phyloP scores from a whole-genome alignment of 2,797 vertebrate species.

The Gymnothorax javanicus region DNA sequence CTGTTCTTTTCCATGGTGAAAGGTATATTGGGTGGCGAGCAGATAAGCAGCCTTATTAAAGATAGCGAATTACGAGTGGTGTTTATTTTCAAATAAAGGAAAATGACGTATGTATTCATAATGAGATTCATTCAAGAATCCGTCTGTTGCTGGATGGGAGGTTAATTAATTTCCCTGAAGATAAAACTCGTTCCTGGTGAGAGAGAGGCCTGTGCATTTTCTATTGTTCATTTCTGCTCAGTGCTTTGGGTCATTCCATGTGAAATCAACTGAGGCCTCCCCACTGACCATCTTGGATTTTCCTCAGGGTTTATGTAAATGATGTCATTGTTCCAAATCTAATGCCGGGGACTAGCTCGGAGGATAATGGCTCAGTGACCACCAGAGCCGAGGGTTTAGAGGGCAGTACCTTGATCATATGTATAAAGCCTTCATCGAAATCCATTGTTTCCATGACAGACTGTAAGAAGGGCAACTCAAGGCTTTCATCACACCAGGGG shows the following conservation, averaged over 20 bases:
- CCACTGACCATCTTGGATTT: too few species aligned
- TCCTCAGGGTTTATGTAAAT: too few species aligned
- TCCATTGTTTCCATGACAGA: slow-evolving; percentile 3
- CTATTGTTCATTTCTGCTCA: too few species aligned
- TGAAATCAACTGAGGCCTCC: too few species aligned
- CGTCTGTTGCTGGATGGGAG: neutral
- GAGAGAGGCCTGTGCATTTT: too few species aligned
- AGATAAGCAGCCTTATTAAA: neutral
- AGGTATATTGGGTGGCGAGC: neutral
- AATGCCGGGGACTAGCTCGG: neutral
- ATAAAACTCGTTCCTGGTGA: neutral
- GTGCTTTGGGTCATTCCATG: too few species aligned
- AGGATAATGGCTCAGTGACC: neutral
- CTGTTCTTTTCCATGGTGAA: neutral
- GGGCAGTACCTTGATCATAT: slow-evolving; percentile 23
- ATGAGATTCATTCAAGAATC: neutral
- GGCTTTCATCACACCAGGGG: neutral
- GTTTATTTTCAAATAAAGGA: neutral
- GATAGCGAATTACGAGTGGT: neutral
- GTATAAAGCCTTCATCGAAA: neutral
- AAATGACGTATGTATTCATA: neutral
- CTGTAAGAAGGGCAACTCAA: slow-evolving; percentile 18
- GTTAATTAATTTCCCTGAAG: neutral
- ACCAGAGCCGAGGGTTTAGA: slow-evolving; percentile 23
- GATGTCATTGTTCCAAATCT: neutral